Base-by-base conservation (phyloP, 2,113 vertebrate species). In the Stegastes partitus region DNA sequence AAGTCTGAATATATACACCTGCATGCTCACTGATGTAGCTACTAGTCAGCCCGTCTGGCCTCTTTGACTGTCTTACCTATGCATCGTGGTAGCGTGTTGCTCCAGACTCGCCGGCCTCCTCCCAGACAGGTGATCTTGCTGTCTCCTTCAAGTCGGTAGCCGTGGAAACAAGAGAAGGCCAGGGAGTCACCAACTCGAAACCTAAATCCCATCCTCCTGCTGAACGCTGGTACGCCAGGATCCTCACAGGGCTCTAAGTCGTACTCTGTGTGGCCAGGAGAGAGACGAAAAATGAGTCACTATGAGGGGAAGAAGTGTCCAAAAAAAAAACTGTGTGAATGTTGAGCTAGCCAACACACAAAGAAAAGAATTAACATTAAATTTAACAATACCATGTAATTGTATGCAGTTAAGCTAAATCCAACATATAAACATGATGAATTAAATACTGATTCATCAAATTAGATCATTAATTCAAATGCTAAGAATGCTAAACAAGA, bases 91-190 rank as follows among this genome's bases (percentile, higher is more conserved):
- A 99, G 94, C 91, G 94, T 95, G 91, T 97, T 96, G 87, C 97
- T 99, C 98, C 98, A 99, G 19, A 99, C 96, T 92, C 96, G 95
- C 51, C 98, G 95, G 79, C 97, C 98, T 85, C 98, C 98, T 88
- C 98, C 98, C 67, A 98, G 93, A 93, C 98, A 99, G 15, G 94
- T 95, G 68, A 99, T 97, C 87, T 95, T 95, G 87, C 91, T 94
- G 61, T 97, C 96, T 68, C 98, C 98, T 91, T 99, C 98, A 64
- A 99, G 91, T 81, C 98, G 96, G 89, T 99, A 99, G 28, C 98
- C 98, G 12, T 96, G 93, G 88, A 99, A 98, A 91, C 98, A 99
- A 81, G 97, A 97, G 84, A 99, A 99, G 2, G 95, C 94, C 88
- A 99, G 88, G 0, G 94, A 92, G 78, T 99, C 98, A 2, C 98